Conservation (phyloP, 2,113 vertebrate genomes). For the Grammomys dolichurus region DNA sequence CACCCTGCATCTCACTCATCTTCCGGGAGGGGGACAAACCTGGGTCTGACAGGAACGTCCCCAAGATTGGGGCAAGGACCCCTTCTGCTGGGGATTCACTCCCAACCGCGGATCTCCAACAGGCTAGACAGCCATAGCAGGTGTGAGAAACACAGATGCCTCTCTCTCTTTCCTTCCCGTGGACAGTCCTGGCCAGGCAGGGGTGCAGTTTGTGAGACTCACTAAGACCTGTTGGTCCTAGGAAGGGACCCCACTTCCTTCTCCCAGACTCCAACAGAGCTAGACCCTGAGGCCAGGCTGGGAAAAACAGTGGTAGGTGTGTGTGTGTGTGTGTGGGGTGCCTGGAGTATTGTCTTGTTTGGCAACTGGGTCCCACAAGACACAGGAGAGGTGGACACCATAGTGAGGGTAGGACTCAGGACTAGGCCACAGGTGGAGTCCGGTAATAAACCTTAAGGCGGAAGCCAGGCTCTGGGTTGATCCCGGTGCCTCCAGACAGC, state of each 20-base stretch:
- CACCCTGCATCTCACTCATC: background rate
- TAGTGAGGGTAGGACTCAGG: accelerated
- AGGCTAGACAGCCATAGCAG: background rate
- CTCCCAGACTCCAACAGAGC: background rate
- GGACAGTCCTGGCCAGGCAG: background rate
- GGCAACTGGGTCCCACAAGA: background rate
- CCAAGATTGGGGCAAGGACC: background rate
- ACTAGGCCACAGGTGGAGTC: constrained; percentile 26
- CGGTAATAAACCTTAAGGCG: background rate
- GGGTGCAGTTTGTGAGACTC: background rate
- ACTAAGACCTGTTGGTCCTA: background rate
- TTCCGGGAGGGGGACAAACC: background rate
- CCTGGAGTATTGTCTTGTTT: background rate
- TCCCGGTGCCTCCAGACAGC: background rate
- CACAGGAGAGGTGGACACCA: accelerated
- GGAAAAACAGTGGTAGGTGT: background rate
- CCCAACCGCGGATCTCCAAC: background rate
- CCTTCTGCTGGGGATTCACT: background rate
- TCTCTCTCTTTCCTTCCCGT: accelerated
- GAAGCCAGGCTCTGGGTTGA: background rate
- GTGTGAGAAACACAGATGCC: background rate
- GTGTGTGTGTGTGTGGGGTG: background rate
- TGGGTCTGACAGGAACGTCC: background rate
- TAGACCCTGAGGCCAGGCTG: background rate
- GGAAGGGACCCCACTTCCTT: background rate